Base-by-base conservation (phyloP, 2,113 vertebrate genomes). In the Suricata suricatta region DNA sequence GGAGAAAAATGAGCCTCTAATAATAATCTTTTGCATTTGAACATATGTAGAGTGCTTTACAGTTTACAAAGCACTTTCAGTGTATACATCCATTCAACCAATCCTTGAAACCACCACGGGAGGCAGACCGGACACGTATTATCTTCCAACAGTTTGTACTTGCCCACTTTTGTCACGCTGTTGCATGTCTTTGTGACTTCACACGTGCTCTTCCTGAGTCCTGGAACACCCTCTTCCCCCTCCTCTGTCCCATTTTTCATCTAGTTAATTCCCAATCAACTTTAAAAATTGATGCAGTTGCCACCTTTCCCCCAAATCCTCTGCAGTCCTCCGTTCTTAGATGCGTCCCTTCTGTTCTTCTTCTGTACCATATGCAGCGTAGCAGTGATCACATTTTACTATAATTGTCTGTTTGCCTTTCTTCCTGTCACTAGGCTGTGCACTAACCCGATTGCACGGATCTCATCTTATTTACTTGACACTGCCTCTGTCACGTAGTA, bases 21-120 rank as follows among this genome's bases (percentile, higher is more conserved):
- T 98, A 98, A 95, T 92, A 95, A 95, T 96, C 88, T 88, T 90
- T 90, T 96, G 95, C 88, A 86, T 97, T 96, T 81, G 47, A 95
- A 90, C 69, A 71, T 47, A 52, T 52, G 80, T 63, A 47, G 41
- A 19, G 64, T 44, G 76, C 97, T 96, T 96, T 96, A 95, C 71
- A 90, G 97, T 97, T 98, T 97, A 96, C 76, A 92, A 95, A 96
- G 94, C 84, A 82, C 68, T 94, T 93, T 92, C 71, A 68, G 11
- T 90, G 72, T 92, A 82, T 85, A 94, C 85, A 95, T 94, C 76
- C 50, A 64, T 54, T 93, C 94, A 79, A 60, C 47, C 74, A 74
- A 94, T 96, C 52, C 52, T 71, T 57, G 76, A 90, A 96, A 64
- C 25, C 90, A 92, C 60, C 81, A 84, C 82, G 95, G 95, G 96